Evolutionary conservation across 2,797 vertebrate genomes (phyloP).

Genomic region (Aldrovandia affinis): DNA sequence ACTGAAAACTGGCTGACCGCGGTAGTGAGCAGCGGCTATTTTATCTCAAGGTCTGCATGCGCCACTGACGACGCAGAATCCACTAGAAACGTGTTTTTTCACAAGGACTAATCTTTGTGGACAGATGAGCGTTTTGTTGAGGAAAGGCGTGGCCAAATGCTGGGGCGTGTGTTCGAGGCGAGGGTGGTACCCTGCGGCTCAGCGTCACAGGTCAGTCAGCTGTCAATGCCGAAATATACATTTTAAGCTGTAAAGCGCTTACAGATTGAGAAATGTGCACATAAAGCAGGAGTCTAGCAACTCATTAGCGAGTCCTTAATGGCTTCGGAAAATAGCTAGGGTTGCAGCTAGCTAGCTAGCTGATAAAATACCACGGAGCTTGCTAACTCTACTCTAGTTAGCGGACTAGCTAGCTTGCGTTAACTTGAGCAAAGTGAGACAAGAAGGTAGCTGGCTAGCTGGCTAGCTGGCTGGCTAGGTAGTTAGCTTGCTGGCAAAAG

Average conservation of each 20-base stretch:
- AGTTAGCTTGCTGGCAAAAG: slow-evolving; percentile 59
- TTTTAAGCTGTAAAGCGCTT: neutral
- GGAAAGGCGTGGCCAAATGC: slow-evolving; percentile 56
- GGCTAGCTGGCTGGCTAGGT: slow-evolving; percentile 44
- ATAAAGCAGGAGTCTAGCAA: neutral
- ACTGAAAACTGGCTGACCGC: too few relatives aligned
- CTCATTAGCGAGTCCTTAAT: neutral
- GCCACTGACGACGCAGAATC: neutral
- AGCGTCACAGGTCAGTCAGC: slow-evolving; percentile 60
- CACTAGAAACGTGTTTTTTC: neutral
- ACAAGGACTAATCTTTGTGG: too few relatives aligned
- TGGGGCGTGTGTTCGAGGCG: slow-evolving; percentile 52
- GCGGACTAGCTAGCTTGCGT: slow-evolving; percentile 46
- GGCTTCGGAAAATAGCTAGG: neutral
- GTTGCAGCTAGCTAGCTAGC: neutral
- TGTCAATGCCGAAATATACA: slow-evolving; percentile 70
- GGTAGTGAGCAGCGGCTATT: neutral
- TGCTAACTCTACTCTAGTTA: neutral
- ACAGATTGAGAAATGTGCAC: neutral
- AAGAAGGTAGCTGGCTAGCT: neutral
- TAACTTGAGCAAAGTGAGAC: neutral
- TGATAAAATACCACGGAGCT: slow-evolving; percentile 1
- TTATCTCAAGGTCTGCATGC: neutral
- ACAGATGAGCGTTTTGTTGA: slow-evolving; percentile 57
- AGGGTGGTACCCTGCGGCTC: slow-evolving; percentile 48